Evolutionary conservation across 2,888 invertebrate species (phyloP).

Genomic region (Danaus chrysippus): DNA sequence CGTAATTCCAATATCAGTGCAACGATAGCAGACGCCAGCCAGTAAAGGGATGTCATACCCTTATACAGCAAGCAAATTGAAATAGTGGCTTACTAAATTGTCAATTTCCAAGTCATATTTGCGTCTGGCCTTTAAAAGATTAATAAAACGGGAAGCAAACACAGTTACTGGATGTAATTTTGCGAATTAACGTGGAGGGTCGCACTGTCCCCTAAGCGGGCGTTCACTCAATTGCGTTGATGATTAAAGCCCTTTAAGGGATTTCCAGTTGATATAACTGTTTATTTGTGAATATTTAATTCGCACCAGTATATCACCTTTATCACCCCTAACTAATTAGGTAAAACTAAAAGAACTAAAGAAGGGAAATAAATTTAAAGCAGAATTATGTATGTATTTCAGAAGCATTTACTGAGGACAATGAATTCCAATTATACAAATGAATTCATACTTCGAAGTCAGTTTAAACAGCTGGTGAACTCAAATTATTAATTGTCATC

Average conservation of each 20-base stretch:
- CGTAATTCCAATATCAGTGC: too few species aligned
- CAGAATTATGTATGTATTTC: neutral
- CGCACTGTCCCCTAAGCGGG: slow-evolving; percentile 39
- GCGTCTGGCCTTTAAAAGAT: slow-evolving; percentile 37
- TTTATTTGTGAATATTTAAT: slow-evolving; percentile 1
- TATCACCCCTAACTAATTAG: too few species aligned
- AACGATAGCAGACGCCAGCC: too few species aligned
- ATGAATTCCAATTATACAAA: slow-evolving; percentile 12
- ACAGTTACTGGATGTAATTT: slow-evolving; percentile 48
- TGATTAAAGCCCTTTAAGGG: slow-evolving; percentile 34
- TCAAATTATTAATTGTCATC: slow-evolving; percentile 23
- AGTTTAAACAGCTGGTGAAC: slow-evolving; percentile 21
- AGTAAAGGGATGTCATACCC: slow-evolving; percentile 11
- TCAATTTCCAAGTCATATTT: slow-evolving; percentile 32
- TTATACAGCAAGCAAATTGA: slow-evolving; percentile 28
- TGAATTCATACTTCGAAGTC: slow-evolving; percentile 4
- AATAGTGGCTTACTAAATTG: slow-evolving; percentile 32
- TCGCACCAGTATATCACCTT: neutral
- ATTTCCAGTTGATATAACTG: slow-evolving; percentile 13
- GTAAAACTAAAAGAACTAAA: too few species aligned
- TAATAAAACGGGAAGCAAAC: slow-evolving; percentile 44
- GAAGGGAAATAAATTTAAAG: neutral
- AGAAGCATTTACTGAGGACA: slow-evolving; percentile 8
- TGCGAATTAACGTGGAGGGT: slow-evolving; percentile 45
- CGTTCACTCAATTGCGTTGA: slow-evolving; percentile 40